Evolutionary conservation across 2,888 invertebrate genomes (phyloP).

Genomic region (Eupithecia dodoneata): DNA sequence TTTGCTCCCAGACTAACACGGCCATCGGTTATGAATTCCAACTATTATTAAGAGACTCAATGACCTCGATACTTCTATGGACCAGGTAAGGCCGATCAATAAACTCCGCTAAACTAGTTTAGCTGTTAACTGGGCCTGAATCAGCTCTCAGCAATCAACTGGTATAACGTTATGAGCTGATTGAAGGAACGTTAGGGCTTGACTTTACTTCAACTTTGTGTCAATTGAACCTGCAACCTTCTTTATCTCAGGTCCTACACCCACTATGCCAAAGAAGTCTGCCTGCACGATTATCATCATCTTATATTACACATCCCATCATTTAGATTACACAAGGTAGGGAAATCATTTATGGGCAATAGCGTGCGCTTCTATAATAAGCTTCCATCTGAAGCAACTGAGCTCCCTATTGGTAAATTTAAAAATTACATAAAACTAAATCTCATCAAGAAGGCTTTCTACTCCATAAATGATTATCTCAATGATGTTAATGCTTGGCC

Average conservation of each 20-base stretch:
- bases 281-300: no score
- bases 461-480: no score
- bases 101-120: not conserved
- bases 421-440: no score
- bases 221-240: not conserved
- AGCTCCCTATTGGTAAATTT: no score
- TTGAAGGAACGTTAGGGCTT: not conserved
- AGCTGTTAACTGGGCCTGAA: not conserved
- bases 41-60: not conserved
- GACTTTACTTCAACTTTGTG: not conserved
- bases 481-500: no score
- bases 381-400: no score
- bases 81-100: not conserved
- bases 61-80: not conserved
- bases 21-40: not conserved
- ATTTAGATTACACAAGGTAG: no score
- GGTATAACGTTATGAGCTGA: not conserved
- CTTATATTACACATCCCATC: no score
- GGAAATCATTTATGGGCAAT: no score
- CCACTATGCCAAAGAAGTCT: not conserved
- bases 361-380: no score
- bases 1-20: not conserved
- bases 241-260: not conserved
- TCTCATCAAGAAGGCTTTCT: no score
- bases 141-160: slow-evolving; percentile 7